phyloP scores from a whole-genome alignment of 1,140 invertebrate genomes.

The Bombus affinis region DNA sequence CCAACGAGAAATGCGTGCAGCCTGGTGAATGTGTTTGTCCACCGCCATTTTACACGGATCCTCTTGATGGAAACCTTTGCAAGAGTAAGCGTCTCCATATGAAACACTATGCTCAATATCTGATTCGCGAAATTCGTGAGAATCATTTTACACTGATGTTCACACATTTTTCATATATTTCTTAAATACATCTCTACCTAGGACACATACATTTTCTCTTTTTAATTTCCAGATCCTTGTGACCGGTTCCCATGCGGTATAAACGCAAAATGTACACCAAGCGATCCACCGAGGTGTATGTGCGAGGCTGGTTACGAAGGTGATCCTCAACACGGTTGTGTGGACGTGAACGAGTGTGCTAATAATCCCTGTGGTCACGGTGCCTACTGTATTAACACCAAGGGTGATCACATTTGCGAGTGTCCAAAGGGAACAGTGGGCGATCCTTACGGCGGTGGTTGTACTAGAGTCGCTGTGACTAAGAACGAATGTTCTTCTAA shows the following conservation, averaged over 20 bases:
- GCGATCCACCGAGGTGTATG: constrained; percentile 93
- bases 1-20: constrained; percentile 95
- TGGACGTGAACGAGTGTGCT: constrained; percentile 92
- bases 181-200: too few species aligned
- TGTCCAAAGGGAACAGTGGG: constrained; percentile 91
- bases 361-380: constrained; percentile 92
- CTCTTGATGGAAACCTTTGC: constrained; percentile 90
- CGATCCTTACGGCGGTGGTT: constrained; percentile 92
- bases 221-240: constrained; percentile 85
- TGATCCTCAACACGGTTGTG: constrained; percentile 91
- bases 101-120: neutral
- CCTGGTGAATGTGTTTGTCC: constrained; percentile 95
- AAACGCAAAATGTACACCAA: constrained; percentile 95
- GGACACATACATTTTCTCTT: too few species aligned
- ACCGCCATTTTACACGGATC: constrained; percentile 93
- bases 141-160: too few species aligned
- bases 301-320: constrained; percentile 93
- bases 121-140: neutral
- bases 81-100: constrained; percentile 85
- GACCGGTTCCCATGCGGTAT: constrained; percentile 94
- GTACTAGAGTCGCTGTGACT: constrained; percentile 83
- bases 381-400: constrained; percentile 93
- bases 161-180: too few species aligned
- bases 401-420: constrained; percentile 92
- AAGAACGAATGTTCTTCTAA: constrained; percentile 87